Base-by-base conservation (phyloP, 2,888 invertebrate species). In the Yponomeuta evonymella region DNA sequence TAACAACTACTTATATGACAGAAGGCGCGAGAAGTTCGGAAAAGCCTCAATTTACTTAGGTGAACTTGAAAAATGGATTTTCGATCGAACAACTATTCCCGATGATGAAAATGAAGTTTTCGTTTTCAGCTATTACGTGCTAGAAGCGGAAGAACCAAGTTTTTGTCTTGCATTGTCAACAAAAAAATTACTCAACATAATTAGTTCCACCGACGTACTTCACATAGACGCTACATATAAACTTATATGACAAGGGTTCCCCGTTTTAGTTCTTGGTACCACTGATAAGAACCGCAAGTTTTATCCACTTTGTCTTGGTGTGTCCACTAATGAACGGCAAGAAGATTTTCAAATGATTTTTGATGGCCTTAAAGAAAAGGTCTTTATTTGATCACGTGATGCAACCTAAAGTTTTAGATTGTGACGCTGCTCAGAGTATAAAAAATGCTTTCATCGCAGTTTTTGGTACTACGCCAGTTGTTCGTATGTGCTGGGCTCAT, bases 21-120 rank as follows among this genome's bases (percentile, higher is more conserved):
- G 71, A 69, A 70, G 73, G 70, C 70, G 63, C 64, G 48, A 64
- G 36, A 70, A 71, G 68, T 73, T 71, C 70, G 72, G 72, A 69
- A 67, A 72, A 70, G 48, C 71, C 23, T 51, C 48, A 51, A 74
- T 74, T 72, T 67, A 65, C 58, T 65, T 74, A 58, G 73, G 74
- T 63, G 74, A 74, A 71, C 71, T 73, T 70, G 73, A 73, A 64
- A 43, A 72, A 66, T 74, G 72, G 73, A 72, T 73, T 72, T 67
- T 70, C 69, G 43, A 72, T 66, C 72, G 64, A 64, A 67, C 67
- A 12, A 67, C 70, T 69, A 73, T 73, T 72, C 72, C 73, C 62
- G 72, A 72, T 65, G 72, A 73, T 70, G 73, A 74, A 48, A 71
- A 74, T 33, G 73, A 73, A 64, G 69, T 70, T 69, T 74, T 72